A percentile compares a stretch with the other conserved stretches of the same genome.
Evolutionary conservation across 1,140 invertebrate genomes (phyloP).

Genomic region (Magallana gigas): DNA sequence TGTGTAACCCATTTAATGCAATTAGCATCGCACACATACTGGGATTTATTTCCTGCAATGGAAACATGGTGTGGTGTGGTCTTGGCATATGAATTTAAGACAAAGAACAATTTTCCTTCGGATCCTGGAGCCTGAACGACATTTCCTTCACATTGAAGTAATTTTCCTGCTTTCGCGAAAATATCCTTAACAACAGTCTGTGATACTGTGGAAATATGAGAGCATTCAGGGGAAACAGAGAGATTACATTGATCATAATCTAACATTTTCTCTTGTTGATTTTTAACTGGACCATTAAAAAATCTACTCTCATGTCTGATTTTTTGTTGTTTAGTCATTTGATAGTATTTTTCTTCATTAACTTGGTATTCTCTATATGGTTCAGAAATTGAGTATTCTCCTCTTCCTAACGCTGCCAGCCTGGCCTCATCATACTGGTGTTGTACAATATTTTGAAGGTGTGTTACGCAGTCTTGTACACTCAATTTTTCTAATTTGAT

Average conservation of each 20-base stretch:
- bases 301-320: background rate
- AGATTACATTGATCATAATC: too few relatives aligned
- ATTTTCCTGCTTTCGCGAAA: too few relatives aligned
- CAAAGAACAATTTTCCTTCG: too few relatives aligned
- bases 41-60: too few relatives aligned
- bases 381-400: background rate
- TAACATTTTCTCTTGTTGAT: too few relatives aligned
- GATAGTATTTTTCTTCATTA: background rate
- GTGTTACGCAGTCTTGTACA: background rate
- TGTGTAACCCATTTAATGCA: slow-evolving; percentile 16
- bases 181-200: too few relatives aligned
- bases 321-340: background rate
- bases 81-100: too few relatives aligned
- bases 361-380: background rate
- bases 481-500: slow-evolving; percentile 1
- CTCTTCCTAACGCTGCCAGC: background rate
- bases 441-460: background rate
- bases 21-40: background rate
- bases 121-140: too few relatives aligned
- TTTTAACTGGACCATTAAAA: background rate
- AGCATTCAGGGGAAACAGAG: too few relatives aligned
- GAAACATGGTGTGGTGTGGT: too few relatives aligned
- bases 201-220: too few relatives aligned
- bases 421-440: slow-evolving; percentile 10
- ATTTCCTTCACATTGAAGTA: too few relatives aligned